A percentile compares a stretch with the other conserved stretches of the same genome.
Evolutionary conservation across 2,113 vertebrate genomes (phyloP).

Genomic region (Eurypyga helias): DNA sequence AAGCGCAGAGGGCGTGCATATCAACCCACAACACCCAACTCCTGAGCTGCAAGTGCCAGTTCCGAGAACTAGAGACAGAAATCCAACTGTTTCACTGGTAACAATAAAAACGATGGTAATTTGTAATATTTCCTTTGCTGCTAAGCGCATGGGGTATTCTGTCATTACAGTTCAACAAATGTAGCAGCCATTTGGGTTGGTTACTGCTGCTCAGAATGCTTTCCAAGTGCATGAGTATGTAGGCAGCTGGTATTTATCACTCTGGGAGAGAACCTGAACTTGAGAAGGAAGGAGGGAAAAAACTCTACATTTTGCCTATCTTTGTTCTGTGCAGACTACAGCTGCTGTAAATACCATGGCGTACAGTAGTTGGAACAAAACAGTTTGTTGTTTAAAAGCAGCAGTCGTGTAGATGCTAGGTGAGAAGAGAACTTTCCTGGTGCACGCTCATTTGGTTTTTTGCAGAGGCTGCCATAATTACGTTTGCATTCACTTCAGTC

Average conservation of each 20-base stretch:
- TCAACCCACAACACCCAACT: not conserved
- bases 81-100: not conserved
- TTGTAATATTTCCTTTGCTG: not conserved
- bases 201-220: not conserved
- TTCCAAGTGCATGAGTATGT: not conserved
- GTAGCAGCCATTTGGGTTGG: not conserved
- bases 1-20: rapidly evolving
- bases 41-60: not conserved
- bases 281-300: not conserved
- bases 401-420: not conserved
- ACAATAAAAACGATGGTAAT: not conserved
- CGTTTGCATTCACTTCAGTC: slow-evolving; percentile 8
- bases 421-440: not conserved
- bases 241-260: not conserved
- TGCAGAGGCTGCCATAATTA: slow-evolving; percentile 4
- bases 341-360: not conserved
- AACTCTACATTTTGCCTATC: not conserved
- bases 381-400: not conserved
- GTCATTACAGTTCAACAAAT: not conserved
- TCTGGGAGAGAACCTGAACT: not conserved
- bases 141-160: not conserved
- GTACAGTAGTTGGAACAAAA: not conserved
- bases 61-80: not conserved
- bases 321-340: not conserved
- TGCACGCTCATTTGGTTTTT: not conserved